These are phyloP conservation scores for Zaprionus camerounensis DNA, from an alignment of 1,140 invertebrate species.

Conservation along the genomic window DNA sequence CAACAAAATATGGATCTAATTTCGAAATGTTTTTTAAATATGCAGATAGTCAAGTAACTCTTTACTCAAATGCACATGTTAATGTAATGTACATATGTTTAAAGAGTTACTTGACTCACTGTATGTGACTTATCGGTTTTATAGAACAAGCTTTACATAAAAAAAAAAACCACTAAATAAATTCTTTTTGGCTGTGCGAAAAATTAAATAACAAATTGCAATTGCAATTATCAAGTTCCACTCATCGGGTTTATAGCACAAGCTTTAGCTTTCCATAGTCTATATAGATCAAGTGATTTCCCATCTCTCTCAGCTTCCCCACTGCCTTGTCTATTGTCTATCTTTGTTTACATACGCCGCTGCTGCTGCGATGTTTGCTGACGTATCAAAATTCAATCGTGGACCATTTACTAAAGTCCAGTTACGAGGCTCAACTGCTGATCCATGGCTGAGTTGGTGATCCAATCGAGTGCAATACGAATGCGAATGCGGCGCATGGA, in stretches of 20 bases:
- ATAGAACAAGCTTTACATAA: too few species aligned
- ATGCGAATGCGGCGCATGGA: conserved; percentile 39
- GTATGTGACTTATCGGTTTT: too few species aligned
- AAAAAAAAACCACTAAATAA: too few species aligned
- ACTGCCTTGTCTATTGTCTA: background rate
- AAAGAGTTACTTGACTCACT: too few species aligned
- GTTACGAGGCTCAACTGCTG: conserved; percentile 14
- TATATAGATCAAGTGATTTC: background rate
- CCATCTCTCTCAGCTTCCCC: background rate
- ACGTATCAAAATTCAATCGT: background rate
- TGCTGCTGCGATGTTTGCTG: background rate
- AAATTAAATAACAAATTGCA: too few species aligned
- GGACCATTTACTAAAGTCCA: conserved; percentile 1
- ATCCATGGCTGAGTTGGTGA: conserved; percentile 26
- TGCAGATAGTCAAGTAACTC: too few species aligned
- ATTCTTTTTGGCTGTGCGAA: too few species aligned
- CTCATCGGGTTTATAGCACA: background rate
- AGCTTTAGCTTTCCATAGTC: background rate
- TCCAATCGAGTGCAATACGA: conserved; percentile 41
- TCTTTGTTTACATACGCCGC: background rate
- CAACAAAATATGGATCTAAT: too few species aligned
- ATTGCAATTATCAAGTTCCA: too few species aligned
- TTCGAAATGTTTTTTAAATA: too few species aligned
- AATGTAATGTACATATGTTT: too few species aligned
- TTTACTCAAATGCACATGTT: too few species aligned